Evolutionary conservation across 2,797 vertebrate genomes (phyloP).

Genomic region (Lerista edwardsae): DNA sequence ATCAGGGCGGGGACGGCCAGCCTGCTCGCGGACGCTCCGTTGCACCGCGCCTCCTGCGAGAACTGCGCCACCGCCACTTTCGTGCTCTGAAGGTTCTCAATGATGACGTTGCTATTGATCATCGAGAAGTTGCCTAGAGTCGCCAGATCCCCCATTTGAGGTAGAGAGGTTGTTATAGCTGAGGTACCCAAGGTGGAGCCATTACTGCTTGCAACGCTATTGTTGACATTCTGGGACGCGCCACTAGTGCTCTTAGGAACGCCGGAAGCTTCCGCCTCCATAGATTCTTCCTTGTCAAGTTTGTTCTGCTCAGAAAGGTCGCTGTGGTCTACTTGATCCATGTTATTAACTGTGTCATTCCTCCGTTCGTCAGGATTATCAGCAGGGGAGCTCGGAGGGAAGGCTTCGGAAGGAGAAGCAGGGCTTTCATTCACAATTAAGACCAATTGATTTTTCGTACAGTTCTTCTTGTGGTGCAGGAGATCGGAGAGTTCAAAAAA

Average conservation of each 20-base stretch:
- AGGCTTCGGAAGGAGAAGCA: slow-evolving; percentile 90
- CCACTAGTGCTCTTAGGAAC: slow-evolving; percentile 79
- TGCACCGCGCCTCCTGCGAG: slow-evolving; percentile 91
- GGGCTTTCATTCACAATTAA: slow-evolving; percentile 98
- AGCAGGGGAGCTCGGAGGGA: slow-evolving; percentile 89
- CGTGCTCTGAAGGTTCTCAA: slow-evolving; percentile 99
- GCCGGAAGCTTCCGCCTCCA: slow-evolving; percentile 92
- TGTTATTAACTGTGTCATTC: slow-evolving; percentile 91
- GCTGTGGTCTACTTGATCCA: slow-evolving; percentile 90
- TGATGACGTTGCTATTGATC: slow-evolving; percentile 99
- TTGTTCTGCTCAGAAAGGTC: slow-evolving; percentile 88
- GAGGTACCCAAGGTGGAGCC: slow-evolving; percentile 89
- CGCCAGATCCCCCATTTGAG: slow-evolving; percentile 94
- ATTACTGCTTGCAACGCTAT: slow-evolving; percentile 78
- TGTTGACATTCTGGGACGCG: slow-evolving; percentile 68
- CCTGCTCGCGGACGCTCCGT: slow-evolving; percentile 80
- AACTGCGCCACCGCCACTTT: slow-evolving; percentile 99
- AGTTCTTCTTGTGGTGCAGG: slow-evolving; percentile 99
- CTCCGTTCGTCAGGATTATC: slow-evolving; percentile 92
- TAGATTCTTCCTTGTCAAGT: slow-evolving; percentile 92
- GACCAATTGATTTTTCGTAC: slow-evolving; percentile 99
- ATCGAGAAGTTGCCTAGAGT: slow-evolving; percentile 96
- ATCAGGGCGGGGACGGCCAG: slow-evolving; percentile 93
- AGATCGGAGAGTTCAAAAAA: slow-evolving; percentile 99
- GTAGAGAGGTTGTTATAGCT: slow-evolving; percentile 93